Evolutionary conservation across 2,797 vertebrate species (phyloP), one percentile per base, ranked within the genome.

Genomic region (Aeoliscus strigatus): DNA sequence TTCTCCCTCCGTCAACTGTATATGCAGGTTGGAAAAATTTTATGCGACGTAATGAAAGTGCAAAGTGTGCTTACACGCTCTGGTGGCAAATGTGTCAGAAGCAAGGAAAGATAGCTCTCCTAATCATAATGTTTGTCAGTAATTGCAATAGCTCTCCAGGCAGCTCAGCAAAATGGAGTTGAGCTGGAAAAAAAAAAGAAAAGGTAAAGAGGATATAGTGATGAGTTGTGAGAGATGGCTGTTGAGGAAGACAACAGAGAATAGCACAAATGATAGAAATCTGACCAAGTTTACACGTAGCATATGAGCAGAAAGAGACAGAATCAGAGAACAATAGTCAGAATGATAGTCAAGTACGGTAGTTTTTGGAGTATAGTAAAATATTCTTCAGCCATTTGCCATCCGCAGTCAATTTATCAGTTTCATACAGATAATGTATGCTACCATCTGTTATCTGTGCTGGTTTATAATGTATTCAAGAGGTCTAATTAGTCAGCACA

Each of bases 21-120:
- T 21, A 3, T 59, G 45, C 6, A 31, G 14, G n/a, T 50, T 37
- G 14, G 27, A 18, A 14, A 36, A 48, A 24, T 12, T 37, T 2
- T 21, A 17, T 9, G 12, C 21, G 12, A 12, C 5, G 14, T 13
- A 7, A n/a, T 12, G 27, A n/a, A 12, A 12, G 6, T 29, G 27
- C 5, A 13, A 6, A 24, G 18, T 28, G 32, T 9, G 6, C 32
- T 51, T 15, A 15, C 9, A 12, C 31, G 27, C 9, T 24, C 4
- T 28, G 14, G 5, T 17, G 7, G 40, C 36, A 39, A 44, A 17
- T 30, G 15, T 15, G 24, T 11, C 14, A 16, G 9, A 6, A 27
- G 24, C 11, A 14, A 16, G 9, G 8, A 27, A 31, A 17, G n/a
- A 39, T 6, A 12, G 39, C 8, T 25, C 25, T 18, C n/a, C n/a